A percentile compares a stretch with the other conserved stretches of the same genome.
phyloP scores from a whole-genome alignment of 2,888 invertebrate genomes.

The Fragum whitleyi region DNA sequence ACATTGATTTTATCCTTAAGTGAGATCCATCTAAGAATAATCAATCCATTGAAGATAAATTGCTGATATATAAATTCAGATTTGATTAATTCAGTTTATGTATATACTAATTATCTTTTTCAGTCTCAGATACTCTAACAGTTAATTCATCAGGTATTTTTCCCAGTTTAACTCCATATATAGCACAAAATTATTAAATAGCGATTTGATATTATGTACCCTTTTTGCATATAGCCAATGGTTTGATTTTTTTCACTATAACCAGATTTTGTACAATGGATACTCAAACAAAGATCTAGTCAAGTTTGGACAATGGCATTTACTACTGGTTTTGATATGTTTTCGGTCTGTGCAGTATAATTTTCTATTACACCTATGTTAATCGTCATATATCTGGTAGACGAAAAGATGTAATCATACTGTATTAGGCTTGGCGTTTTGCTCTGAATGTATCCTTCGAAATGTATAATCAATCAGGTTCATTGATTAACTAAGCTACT shows the following conservation, averaged over 20 bases:
- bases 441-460: conserved; percentile 24
- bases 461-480: conserved; percentile 14
- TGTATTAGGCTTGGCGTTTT: conserved; percentile 34
- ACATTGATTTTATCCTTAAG: too few species aligned
- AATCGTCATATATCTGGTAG: conserved; percentile 7
- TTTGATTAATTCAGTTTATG: conserved; percentile 11
- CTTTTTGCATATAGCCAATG: conserved; percentile 62
- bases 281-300: conserved; percentile 54
- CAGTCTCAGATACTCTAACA: conserved; percentile 57
- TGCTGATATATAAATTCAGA: neutral
- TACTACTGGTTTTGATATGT: conserved; percentile 34
- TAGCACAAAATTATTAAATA: conserved; percentile 65
- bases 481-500: conserved; percentile 8
- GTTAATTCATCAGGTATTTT: conserved; percentile 59
- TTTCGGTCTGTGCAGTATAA: conserved; percentile 48
- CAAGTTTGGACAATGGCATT: conserved; percentile 57
- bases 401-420: conserved; percentile 21
- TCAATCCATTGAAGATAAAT: too few species aligned
- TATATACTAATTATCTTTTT: conserved; percentile 43
- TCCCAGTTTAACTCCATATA: conserved; percentile 57
- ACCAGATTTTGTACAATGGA: conserved; percentile 56
- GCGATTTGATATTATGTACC: conserved; percentile 58
- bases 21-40: too few species aligned
- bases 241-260: conserved; percentile 67
- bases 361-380: conserved; percentile 38